These are phyloP conservation scores for Enteromius thamalakanensis DNA, from an alignment of 2,797 vertebrate species.

Conservation along the genomic window DNA sequence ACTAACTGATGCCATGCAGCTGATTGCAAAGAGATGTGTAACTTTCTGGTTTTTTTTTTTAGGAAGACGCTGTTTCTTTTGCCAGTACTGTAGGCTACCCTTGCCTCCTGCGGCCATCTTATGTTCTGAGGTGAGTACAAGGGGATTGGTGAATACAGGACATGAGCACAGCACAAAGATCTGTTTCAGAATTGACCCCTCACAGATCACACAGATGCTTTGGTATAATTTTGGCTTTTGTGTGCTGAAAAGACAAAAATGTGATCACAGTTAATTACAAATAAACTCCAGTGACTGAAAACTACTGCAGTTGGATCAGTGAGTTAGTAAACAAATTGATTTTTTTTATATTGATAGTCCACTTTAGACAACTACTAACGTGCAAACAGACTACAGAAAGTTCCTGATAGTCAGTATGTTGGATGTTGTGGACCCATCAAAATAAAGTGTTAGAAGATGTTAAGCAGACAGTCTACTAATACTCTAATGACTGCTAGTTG, in stretches of 20 bases:
- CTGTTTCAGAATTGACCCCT: not conserved
- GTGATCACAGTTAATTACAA: not conserved
- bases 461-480: too few relatives aligned
- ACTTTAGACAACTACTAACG: too few relatives aligned
- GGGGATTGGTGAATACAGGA: not conserved
- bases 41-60: conserved; percentile 51
- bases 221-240: not conserved
- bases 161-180: not conserved
- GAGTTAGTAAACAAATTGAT: not conserved
- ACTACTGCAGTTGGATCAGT: not conserved
- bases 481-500: too few relatives aligned
- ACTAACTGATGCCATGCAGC: not conserved
- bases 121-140: conserved; percentile 88
- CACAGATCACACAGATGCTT: not conserved
- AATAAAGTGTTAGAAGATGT: too few relatives aligned
- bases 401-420: too few relatives aligned
- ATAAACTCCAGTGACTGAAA: not conserved
- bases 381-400: too few relatives aligned
- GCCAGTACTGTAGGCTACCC: conserved; percentile 87
- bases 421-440: too few relatives aligned
- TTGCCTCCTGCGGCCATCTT: conserved; percentile 91
- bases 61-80: conserved; percentile 91
- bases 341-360: not conserved
- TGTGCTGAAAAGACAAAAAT: not conserved
- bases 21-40: not conserved